Evolutionary conservation across 2,797 vertebrate genomes (phyloP).

Genomic region (Chromobotia macracanthus): DNA sequence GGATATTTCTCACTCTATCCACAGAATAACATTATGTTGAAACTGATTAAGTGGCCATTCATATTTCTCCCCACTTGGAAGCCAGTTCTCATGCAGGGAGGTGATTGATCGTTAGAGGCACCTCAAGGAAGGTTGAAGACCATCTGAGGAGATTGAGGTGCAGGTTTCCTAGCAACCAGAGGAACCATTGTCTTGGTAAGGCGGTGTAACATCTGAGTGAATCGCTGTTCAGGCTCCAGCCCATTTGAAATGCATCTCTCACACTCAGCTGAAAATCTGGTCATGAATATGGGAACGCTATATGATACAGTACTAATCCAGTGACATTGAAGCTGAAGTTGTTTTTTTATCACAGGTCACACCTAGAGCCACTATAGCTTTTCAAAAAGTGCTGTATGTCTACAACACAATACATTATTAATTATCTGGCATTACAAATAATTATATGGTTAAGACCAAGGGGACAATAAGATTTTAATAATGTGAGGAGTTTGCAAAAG

Average conservation of each 20-base stretch:
- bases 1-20: slow-evolving; percentile 41
- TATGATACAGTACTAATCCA: slow-evolving; percentile 7
- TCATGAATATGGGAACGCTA: slow-evolving; percentile 24
- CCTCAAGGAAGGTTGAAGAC: slow-evolving; percentile 62
- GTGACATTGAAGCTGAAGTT: slow-evolving; percentile 14
- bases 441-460: neutral
- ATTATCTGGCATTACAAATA: neutral
- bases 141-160: slow-evolving; percentile 63
- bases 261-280: slow-evolving; percentile 48
- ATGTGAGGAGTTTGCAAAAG: no score
- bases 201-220: slow-evolving; percentile 69
- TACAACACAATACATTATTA: neutral
- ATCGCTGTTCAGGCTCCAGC: slow-evolving; percentile 55
- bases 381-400: neutral
- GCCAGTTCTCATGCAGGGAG: slow-evolving; percentile 31
- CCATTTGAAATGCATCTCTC: slow-evolving; percentile 65
- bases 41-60: slow-evolving; percentile 25
- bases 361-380: neutral
- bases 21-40: slow-evolving; percentile 4
- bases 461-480: no score
- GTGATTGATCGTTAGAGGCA: slow-evolving; percentile 66
- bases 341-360: neutral
- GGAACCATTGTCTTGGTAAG: slow-evolving; percentile 70
- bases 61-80: slow-evolving; percentile 39
- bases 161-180: slow-evolving; percentile 77